Conservation (phyloP, 2,113 vertebrate species). For the Hemichromis elongatus region DNA sequence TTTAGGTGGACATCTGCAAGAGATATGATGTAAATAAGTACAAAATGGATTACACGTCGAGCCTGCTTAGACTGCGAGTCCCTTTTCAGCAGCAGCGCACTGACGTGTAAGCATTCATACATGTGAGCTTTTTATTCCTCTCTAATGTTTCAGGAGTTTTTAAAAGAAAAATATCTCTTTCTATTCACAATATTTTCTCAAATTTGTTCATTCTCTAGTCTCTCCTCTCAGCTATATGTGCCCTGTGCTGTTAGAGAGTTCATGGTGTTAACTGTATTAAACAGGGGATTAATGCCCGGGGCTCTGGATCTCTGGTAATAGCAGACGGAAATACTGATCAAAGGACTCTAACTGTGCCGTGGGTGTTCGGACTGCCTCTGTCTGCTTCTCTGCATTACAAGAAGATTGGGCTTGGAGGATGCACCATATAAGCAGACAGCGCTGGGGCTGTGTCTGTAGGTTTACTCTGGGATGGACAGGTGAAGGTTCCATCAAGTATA, state of each 20-base stretch:
- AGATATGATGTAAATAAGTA: not conserved
- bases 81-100: not conserved
- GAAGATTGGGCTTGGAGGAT: slow-evolving; percentile 33
- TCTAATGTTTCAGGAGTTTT: not conserved
- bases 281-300: slow-evolving; percentile 60
- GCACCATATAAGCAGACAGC: slow-evolving; percentile 5
- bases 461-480: slow-evolving; percentile 32
- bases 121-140: not conserved
- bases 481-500: slow-evolving; percentile 41
- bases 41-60: not conserved
- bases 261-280: slow-evolving; percentile 59
- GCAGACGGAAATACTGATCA: slow-evolving; percentile 68
- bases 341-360: slow-evolving; percentile 64
- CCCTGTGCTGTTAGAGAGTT: slow-evolving; percentile 39
- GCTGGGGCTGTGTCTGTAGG: slow-evolving; percentile 7
- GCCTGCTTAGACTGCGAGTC: not conserved
- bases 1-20: not conserved
- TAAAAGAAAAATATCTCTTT: not conserved
- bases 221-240: slow-evolving; percentile 10
- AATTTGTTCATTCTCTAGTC: not conserved
- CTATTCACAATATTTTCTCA: not conserved
- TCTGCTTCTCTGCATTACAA: slow-evolving; percentile 59
- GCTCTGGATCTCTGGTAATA: slow-evolving; percentile 65
- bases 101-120: not conserved
- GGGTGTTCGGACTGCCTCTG: slow-evolving; percentile 57